phyloP scores from a whole-genome alignment of 1,140 invertebrate species.

The Drosophila carrolli region DNA sequence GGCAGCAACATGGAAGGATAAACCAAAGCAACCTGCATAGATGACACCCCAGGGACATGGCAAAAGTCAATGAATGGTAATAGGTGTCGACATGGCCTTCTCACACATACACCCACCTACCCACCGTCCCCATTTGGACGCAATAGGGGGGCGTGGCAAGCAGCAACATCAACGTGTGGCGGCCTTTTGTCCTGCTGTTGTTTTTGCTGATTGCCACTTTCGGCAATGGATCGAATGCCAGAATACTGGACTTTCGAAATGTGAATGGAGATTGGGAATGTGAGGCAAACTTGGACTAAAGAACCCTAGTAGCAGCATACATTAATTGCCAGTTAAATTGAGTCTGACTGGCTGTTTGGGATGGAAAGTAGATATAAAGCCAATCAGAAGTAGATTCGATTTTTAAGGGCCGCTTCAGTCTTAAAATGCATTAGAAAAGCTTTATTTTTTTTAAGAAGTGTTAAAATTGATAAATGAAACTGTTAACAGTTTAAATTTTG shows the following conservation, averaged over 20 bases:
- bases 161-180: conserved; percentile 43
- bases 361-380: not conserved
- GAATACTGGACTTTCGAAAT: conserved; percentile 12
- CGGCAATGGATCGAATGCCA: conserved; percentile 70
- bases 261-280: not conserved
- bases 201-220: conserved; percentile 82
- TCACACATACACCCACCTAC: not conserved
- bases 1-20: conserved; percentile 36
- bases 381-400: conserved; percentile 2
- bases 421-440: too few species aligned
- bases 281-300: not conserved
- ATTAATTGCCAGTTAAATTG: conserved; percentile 84
- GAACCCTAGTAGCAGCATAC: conserved; percentile 41
- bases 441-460: too few species aligned
- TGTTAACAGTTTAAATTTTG: too few species aligned
- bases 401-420: too few species aligned
- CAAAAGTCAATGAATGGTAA: conserved; percentile 83
- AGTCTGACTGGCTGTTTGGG: conserved; percentile 52
- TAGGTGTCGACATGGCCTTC: conserved; percentile 78
- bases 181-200: conserved; percentile 69
- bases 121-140: not conserved
- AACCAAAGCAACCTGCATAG: conserved; percentile 80
- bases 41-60: conserved; percentile 83
- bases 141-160: conserved; percentile 38
- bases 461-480: too few species aligned